A percentile compares a stretch with the other conserved stretches of the same genome.
Evolutionary conservation across 2,888 invertebrate genomes (phyloP).

Genomic region (Campopleginae sp.): DNA sequence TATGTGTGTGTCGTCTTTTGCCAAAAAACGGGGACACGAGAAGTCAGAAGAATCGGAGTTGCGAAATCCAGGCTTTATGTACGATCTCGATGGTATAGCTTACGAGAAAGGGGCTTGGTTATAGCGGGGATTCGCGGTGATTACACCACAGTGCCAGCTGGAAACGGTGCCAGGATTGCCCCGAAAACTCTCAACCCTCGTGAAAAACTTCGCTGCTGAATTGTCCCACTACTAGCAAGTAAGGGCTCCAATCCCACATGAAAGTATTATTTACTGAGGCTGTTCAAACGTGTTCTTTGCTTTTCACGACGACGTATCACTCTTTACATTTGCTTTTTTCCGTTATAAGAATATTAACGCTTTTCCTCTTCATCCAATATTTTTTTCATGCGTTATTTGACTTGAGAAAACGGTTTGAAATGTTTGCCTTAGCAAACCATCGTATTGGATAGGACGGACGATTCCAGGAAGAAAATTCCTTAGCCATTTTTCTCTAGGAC

Average conservation of each 20-base stretch:
- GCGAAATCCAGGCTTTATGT: slow-evolving; percentile 54
- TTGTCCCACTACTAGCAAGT: slow-evolving; percentile 14
- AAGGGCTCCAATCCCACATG: slow-evolving; percentile 20
- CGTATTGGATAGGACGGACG: background rate
- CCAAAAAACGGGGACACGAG: slow-evolving; percentile 59
- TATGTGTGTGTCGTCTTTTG: slow-evolving; percentile 50
- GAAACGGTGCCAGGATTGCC: slow-evolving; percentile 77
- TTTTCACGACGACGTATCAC: slow-evolving; percentile 9
- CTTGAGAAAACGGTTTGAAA: background rate
- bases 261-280: slow-evolving; percentile 25
- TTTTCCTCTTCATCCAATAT: background rate
- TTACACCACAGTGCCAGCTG: slow-evolving; percentile 79
- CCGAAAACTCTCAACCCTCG: slow-evolving; percentile 38
- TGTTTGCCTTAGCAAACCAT: background rate
- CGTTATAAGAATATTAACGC: background rate
- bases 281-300: slow-evolving; percentile 26
- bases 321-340: background rate
- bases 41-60: slow-evolving; percentile 40
- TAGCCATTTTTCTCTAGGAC: background rate
- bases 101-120: slow-evolving; percentile 71
- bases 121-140: slow-evolving; percentile 68
- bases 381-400: background rate
- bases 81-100: slow-evolving; percentile 50
- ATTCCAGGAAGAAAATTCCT: background rate
- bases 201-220: slow-evolving; percentile 30